phyloP scores from a whole-genome alignment of 2,113 vertebrate genomes.

The Apistogramma diplotaenia region DNA sequence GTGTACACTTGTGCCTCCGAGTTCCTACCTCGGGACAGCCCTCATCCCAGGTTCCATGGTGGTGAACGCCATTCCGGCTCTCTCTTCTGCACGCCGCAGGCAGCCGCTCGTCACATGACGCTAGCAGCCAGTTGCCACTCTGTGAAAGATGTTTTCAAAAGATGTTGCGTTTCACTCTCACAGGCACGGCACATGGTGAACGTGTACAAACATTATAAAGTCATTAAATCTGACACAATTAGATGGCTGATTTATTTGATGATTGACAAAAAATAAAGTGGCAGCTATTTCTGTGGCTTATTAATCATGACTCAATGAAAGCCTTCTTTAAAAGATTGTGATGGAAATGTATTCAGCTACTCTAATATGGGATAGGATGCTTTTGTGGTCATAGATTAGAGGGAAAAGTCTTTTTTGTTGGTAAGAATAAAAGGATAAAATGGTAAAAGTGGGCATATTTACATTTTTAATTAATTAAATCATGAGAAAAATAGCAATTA shows the following conservation, averaged over 20 bases:
- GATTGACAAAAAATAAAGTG: neutral
- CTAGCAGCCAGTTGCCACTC: conserved; percentile 85
- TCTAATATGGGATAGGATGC: neutral
- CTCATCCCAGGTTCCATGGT: conserved; percentile 58
- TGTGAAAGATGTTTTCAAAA: conserved; percentile 49
- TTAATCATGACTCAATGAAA: neutral
- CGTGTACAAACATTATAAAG: neutral
- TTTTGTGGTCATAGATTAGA: neutral
- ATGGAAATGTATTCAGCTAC: neutral
- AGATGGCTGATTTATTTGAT: neutral
- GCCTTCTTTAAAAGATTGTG: neutral
- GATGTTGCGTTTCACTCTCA: neutral
- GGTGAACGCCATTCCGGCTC: conserved; percentile 57
- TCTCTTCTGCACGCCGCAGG: conserved; percentile 82
- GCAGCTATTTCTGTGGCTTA: neutral
- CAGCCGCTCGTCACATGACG: conserved; percentile 78
- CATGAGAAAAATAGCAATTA: neutral
- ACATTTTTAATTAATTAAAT: neutral
- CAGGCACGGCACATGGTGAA: neutral
- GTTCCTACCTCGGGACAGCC: conserved; percentile 83
- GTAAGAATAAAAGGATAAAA: neutral
- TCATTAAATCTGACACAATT: neutral
- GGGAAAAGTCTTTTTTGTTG: neutral
- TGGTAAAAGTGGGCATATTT: neutral
- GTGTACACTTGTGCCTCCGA: neutral